Conservation (phyloP, 2,113 vertebrate genomes). For the Synchiropus splendidus region DNA sequence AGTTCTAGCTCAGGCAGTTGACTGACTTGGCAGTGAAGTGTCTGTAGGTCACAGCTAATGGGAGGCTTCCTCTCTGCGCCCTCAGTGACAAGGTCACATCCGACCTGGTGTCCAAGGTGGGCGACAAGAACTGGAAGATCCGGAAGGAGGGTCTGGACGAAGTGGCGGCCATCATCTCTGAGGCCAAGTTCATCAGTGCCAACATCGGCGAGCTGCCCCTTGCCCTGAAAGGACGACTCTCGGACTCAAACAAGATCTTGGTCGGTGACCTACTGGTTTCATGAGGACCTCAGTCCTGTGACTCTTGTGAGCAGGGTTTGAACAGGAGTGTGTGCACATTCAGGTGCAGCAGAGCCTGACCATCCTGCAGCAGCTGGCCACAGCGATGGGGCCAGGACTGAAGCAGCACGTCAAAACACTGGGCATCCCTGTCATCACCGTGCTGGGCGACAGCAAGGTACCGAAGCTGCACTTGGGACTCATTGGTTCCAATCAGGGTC, state of each 20-base stretch:
- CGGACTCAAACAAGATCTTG: slow-evolving; percentile 97
- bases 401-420: slow-evolving; percentile 88
- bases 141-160: slow-evolving; percentile 96
- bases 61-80: not conserved
- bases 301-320: not conserved
- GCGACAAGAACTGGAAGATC: slow-evolving; percentile 97
- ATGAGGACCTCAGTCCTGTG: not conserved
- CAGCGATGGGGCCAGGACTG: slow-evolving; percentile 85
- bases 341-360: slow-evolving; percentile 90
- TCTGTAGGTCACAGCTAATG: no score
- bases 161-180: slow-evolving; percentile 80
- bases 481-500: no score
- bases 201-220: slow-evolving; percentile 87
- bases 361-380: slow-evolving; percentile 87
- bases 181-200: slow-evolving; percentile 89
- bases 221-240: slow-evolving; percentile 83
- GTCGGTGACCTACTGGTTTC: slow-evolving; percentile 49
- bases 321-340: not conserved
- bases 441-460: slow-evolving; percentile 97
- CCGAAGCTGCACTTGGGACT: not conserved
- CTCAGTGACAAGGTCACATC: slow-evolving; percentile 86
- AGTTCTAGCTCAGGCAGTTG: no score
- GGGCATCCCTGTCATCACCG: slow-evolving; percentile 83
- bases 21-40: no score
- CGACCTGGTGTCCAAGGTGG: slow-evolving; percentile 86